Evolutionary conservation across 2,113 vertebrate genomes (phyloP).

Genomic region (Cichladusa arquata): DNA sequence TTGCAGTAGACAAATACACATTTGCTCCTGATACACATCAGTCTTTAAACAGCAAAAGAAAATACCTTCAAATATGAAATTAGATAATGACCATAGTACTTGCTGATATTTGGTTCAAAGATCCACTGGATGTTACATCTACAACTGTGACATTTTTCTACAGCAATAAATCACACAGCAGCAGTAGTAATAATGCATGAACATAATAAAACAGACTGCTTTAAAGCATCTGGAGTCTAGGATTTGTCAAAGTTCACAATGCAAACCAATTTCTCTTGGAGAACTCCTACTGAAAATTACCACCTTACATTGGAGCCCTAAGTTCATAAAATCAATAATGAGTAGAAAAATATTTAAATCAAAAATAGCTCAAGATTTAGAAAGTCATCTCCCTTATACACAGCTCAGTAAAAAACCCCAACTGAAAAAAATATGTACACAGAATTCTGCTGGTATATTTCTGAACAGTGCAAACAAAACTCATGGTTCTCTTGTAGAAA

Average conservation of each 20-base stretch:
- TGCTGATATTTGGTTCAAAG: not conserved
- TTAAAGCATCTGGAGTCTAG: not conserved
- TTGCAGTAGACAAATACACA: not conserved
- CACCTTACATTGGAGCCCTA: fast-evolving
- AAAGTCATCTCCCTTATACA: not conserved
- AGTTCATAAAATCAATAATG: not conserved
- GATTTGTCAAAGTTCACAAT: not conserved
- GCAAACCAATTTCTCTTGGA: not conserved
- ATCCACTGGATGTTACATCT: not conserved
- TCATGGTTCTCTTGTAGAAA: not conserved
- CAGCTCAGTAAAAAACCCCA: not conserved
- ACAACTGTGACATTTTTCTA: not conserved
- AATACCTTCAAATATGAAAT: conserved; percentile 18
- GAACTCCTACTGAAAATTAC: not conserved
- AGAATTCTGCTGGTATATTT: not conserved
- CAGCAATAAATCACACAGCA: conserved; percentile 2
- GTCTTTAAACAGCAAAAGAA: conserved; percentile 11
- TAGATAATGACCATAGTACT: not conserved
- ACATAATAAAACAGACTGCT: not conserved
- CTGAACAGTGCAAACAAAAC: not conserved
- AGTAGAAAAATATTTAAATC: not conserved
- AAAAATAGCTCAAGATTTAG: not conserved
- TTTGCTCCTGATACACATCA: not conserved
- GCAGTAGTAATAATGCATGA: not conserved
- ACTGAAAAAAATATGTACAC: not conserved